Percentiles rank a stretch among this genome's conserved stretches.
Conservation (phyloP, 2,797 vertebrate genomes). For the Scyliorhinus canicula region DNA sequence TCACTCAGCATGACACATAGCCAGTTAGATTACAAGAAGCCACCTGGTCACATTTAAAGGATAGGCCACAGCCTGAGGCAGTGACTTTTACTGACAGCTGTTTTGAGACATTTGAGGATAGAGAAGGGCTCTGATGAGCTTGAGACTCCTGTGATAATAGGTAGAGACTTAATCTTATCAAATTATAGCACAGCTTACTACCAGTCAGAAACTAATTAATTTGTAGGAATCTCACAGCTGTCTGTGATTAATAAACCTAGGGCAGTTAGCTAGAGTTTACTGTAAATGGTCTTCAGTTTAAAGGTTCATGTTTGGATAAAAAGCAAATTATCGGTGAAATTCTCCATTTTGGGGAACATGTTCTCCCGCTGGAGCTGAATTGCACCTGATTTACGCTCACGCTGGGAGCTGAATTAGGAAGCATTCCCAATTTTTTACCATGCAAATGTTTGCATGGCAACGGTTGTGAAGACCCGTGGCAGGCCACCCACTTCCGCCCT, state of each 20-base stretch:
- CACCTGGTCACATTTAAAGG: slow-evolving; percentile 25
- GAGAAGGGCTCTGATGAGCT: not conserved
- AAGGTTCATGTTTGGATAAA: not conserved
- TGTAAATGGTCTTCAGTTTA: not conserved
- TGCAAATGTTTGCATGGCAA: no score
- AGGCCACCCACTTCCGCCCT: no score
- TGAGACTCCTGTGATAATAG: not conserved
- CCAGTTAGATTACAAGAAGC: slow-evolving; percentile 15
- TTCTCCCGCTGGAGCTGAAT: no score
- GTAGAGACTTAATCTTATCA: not conserved
- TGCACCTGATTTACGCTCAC: no score
- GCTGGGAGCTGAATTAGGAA: no score
- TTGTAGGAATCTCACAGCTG: not conserved
- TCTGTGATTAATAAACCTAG: not conserved
- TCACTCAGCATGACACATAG: not conserved
- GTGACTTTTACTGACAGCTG: slow-evolving; percentile 3
- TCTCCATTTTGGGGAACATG: no score
- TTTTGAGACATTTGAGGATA: not conserved
- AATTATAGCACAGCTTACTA: not conserved
- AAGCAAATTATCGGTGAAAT: not conserved
- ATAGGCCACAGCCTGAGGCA: not conserved
- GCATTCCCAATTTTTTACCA: no score
- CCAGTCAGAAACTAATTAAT: not conserved
- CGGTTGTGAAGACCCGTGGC: no score
- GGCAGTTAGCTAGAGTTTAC: not conserved